These are phyloP conservation scores for Forbesichthys papilliferus DNA, from an alignment of 2,113 vertebrate species.

Conservation along the genomic window DNA sequence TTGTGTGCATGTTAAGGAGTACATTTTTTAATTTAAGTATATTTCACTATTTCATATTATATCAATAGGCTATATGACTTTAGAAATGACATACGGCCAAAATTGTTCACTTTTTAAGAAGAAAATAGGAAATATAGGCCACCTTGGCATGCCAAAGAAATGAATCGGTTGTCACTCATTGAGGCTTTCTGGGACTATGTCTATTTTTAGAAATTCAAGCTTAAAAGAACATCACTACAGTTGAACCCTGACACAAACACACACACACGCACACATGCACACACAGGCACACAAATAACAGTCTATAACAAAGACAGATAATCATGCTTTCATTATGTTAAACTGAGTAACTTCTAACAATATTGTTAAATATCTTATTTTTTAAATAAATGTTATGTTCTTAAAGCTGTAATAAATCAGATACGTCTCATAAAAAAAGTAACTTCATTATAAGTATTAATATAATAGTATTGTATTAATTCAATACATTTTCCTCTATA, in stretches of 20 bases:
- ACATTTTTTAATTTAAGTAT: background rate
- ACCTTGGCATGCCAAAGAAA: constrained; percentile 59
- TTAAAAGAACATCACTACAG: constrained; percentile 48
- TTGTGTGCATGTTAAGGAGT: too few relatives aligned
- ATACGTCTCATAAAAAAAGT: background rate
- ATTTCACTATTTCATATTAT: background rate
- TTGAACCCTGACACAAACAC: constrained; percentile 62
- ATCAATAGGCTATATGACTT: background rate
- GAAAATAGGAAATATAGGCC: constrained; percentile 52
- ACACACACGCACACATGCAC: constrained; percentile 46
- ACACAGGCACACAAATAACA: constrained; percentile 64
- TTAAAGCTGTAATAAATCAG: background rate
- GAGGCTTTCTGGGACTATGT: constrained; percentile 56
- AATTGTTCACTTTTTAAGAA: constrained; percentile 37
- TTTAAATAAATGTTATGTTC: too few relatives aligned
- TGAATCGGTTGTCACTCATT: constrained; percentile 71
- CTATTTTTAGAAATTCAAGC: constrained; percentile 72
- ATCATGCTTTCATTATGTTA: constrained; percentile 54
- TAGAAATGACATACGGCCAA: constrained; percentile 18
- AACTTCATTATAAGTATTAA: too few relatives aligned
- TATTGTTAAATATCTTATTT: constrained; percentile 6
- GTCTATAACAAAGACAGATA: constrained; percentile 52
- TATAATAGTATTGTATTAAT: too few relatives aligned
- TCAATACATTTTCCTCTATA: background rate
- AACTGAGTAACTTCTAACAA: constrained; percentile 48